Evolutionary conservation across 2,888 invertebrate species (phyloP), one percentile per base, ranked within the genome.

Genomic region (Synergus japonicus): DNA sequence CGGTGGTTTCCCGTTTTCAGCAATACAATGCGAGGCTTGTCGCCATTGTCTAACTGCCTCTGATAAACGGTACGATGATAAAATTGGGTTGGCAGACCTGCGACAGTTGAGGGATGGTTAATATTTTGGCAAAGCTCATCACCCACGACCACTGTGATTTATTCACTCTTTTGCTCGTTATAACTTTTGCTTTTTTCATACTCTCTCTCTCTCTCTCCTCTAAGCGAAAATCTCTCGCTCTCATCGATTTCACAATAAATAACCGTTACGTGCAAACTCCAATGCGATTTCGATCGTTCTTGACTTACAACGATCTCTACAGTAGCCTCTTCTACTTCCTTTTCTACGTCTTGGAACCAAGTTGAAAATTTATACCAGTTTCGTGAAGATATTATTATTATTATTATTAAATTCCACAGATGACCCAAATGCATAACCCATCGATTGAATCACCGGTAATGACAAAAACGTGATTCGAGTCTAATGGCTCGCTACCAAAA

Each of bases 61-160:
- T 90, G 90, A 90, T 89, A 89, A 90, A 90, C 88, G 89, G 88
- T 86, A 85, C 83, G 82, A 85, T 87, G 89, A 89, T 90, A 90
- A 90, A 90, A 90, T 88, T 87, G 84, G 82, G 60, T 85, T 86
- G 86, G 83, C 86, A 85, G 83, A 86, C 85, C 86, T 86, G 83
- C 81, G 85, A 83, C 85, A 85, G 86, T 86, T 88, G 88, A 87
- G 84, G 85, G 87, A 87, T 89, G 85, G 86, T 82, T 84, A 77
- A 64, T 85, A 85, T 86, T 87, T 86, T 83, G 84, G 77, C 78
- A 64, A 63, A 73, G 79, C 76, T 76, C 76, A 66, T 22, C 76
- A 63, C 66, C 49, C 67, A 58, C 77, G 54, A 29, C 66, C 76
- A 67, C 49, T 22, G 22, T 12, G 49, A 29, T 49, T 54, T 37